These are phyloP conservation scores for Leucosticte australis DNA, from an alignment of 2,113 vertebrate species.

Conservation along the genomic window DNA sequence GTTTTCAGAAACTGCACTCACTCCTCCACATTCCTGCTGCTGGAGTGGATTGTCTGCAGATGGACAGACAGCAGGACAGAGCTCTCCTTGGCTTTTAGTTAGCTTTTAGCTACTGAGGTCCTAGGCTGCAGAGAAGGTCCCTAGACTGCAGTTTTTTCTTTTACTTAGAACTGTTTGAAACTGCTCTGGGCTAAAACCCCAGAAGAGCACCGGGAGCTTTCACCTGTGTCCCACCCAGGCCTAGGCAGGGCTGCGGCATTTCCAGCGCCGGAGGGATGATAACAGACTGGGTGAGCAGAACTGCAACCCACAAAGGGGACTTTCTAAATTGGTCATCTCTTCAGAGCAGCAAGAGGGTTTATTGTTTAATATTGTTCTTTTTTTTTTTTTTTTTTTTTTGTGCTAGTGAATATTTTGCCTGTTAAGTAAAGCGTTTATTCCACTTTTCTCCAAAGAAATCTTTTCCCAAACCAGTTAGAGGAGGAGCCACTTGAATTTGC, in stretches of 20 bases:
- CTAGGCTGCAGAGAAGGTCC: background rate
- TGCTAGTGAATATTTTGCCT: background rate
- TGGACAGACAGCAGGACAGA: background rate
- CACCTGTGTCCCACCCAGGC: background rate
- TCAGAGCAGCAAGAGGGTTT: background rate
- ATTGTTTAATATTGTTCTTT: background rate
- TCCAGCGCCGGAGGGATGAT: background rate
- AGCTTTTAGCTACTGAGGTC: background rate
- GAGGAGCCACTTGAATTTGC: background rate
- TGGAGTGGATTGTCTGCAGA: background rate
- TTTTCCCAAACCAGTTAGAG: background rate
- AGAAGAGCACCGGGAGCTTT: background rate
- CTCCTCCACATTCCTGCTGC: background rate
- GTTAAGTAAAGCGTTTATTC: background rate
- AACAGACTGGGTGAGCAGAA: background rate
- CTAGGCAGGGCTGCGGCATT: background rate
- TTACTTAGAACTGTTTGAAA: background rate
- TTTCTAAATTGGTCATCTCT: background rate
- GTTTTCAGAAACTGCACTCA: background rate
- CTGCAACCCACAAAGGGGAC: background rate
- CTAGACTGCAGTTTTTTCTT: background rate
- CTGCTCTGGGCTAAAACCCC: background rate
- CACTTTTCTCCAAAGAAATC: background rate
- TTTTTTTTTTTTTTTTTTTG: background rate
- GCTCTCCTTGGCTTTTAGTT: background rate